Percentiles rank a stretch among this genome's conserved stretches.
phyloP scores from a whole-genome alignment of 2,113 vertebrate species.

The Platanista minor region DNA sequence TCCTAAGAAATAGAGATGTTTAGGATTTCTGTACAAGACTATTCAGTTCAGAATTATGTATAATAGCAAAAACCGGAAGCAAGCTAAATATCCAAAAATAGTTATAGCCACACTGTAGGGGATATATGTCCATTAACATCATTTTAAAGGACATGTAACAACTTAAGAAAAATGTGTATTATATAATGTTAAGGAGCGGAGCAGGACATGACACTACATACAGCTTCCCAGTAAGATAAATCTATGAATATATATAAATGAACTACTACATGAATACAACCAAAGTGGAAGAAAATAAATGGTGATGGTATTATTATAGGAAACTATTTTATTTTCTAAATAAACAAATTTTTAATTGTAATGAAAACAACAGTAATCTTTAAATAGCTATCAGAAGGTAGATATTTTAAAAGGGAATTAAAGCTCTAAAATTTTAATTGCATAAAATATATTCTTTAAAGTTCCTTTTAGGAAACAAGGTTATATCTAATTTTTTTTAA shows the following conservation, averaged over 20 bases:
- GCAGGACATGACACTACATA: background rate
- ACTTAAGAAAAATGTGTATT: background rate
- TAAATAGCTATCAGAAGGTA: background rate
- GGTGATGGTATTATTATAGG: background rate
- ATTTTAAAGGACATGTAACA: background rate
- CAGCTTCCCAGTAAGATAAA: background rate
- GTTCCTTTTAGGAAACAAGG: conserved; percentile 36
- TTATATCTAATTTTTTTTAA: background rate
- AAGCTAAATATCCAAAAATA: background rate
- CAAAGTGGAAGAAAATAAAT: background rate
- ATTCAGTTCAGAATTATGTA: background rate
- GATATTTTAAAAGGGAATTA: conserved; percentile 24
- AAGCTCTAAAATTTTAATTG: background rate
- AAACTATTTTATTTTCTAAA: conserved; percentile 29
- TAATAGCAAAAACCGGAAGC: conserved; percentile 15
- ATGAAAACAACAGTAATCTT: background rate
- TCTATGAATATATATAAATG: background rate
- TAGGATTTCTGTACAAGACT: background rate
- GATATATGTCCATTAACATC: background rate
- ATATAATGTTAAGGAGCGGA: background rate
- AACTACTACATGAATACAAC: background rate
- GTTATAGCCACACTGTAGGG: background rate
- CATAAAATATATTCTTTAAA: background rate
- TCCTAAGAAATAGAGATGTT: background rate
- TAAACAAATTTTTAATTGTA: background rate